phyloP scores from a whole-genome alignment of 2,113 vertebrate species.

The Dromas ardeola region DNA sequence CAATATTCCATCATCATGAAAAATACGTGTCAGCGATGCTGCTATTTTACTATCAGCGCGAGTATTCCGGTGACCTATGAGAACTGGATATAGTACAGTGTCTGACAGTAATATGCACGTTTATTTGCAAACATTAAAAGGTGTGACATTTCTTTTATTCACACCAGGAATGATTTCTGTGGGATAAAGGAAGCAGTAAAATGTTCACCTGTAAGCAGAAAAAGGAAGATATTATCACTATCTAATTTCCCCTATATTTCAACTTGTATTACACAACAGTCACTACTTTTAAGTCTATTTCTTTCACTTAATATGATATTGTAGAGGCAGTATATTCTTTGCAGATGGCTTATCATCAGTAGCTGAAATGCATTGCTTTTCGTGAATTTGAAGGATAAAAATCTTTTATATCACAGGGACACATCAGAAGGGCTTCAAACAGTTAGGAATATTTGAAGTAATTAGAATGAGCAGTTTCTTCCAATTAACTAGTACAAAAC shows the following conservation, averaged over 20 bases:
- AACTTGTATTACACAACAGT: neutral
- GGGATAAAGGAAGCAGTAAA: neutral
- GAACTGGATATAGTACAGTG: neutral
- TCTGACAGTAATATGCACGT: neutral
- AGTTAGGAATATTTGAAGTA: neutral
- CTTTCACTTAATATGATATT: neutral
- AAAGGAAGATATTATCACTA: neutral
- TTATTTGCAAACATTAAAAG: neutral
- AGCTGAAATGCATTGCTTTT: neutral
- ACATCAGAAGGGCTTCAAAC: neutral
- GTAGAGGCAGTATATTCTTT: neutral
- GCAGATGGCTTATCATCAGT: neutral
- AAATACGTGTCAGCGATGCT: neutral
- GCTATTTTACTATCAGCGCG: neutral
- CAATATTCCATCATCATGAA: neutral
- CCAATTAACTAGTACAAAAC: neutral
- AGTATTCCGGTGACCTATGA: neutral
- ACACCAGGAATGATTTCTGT: neutral
- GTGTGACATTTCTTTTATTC: neutral
- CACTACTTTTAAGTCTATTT: neutral
- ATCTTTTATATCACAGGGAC: neutral
- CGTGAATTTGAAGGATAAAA: neutral
- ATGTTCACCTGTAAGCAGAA: neutral
- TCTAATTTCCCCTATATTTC: neutral
- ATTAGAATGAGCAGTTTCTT: neutral